Evolutionary conservation across 2,888 invertebrate species (phyloP), one percentile per base, ranked within the genome.

Genomic region (Colostygia pectinataria): DNA sequence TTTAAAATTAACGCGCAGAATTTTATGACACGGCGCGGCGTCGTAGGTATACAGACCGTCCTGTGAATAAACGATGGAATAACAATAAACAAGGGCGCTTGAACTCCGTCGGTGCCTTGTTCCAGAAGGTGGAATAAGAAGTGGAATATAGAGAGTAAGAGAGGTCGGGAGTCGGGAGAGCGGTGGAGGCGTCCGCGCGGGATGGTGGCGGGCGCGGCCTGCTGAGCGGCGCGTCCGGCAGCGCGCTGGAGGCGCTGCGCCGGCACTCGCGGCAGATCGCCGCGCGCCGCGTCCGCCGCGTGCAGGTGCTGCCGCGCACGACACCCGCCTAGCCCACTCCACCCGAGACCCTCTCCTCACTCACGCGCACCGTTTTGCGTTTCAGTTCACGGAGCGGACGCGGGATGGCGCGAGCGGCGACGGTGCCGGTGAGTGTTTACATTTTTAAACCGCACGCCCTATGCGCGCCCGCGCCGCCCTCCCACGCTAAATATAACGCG

Each of bases 251-350:
- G 94, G 94, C 94, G 85, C 92, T 96, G 91, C 93, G 95, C 86
- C 94, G 94, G 77, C 95, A 95, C 91, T 95, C 95, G 90, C 93
- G 95, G 92, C 95, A 95, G 91, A 94, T 96, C 89, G 95, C 95
- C 91, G 95, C 95, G 83, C 94, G 92, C 83, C 93, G 92, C 91
- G 93, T 93, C 81, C 93, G 94, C 90, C 94, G 94, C 93, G 95
- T 95, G 90, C 95, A 95, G 94, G 95, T 95, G 88, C 87, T 91
- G 68, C 63, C 70, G 10, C 37, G 7, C 67, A 70, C 70, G 68
- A 66, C 63, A 7, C 66, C 29, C 66, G 60, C 68, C 45, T 6
- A 32, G 23, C 24, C n/a, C 8, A 41, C 28, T 18, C 29, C n/a
- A n/a, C n/a, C n/a, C 37, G 5, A 10, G 25, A 23, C 38, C 15